Evolutionary conservation across 2,797 vertebrate species (phyloP), one percentile per base, ranked within the genome.

Genomic region (Denticeps clupeoides): DNA sequence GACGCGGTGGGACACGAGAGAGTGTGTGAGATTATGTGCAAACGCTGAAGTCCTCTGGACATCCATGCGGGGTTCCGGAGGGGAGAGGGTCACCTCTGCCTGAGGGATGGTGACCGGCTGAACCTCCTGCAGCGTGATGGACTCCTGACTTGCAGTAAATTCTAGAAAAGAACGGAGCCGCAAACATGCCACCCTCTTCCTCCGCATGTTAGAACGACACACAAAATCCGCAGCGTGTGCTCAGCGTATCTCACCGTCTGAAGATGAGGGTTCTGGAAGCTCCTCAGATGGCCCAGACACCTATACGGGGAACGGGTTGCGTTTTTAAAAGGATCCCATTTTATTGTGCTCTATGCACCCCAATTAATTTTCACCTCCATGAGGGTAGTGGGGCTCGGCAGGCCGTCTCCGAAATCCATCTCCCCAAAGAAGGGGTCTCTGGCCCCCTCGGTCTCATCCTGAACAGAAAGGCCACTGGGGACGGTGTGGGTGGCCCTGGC

Each of bases 381-480:
- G 15, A 89, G 75, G 6, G 53, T 19, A 0, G 22, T 52, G 40
- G 87, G 86, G 28, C 85, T 85, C 3, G 82, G 79, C 45, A 83
- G 48, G 8, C n/a, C 9, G 0, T 76, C n/a, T n/a, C n/a, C n/a
- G n/a, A n/a, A 71, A 18, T 64, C 45, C 82, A 93, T 86, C 48
- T 67, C 32, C 18, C 89, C 89, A 46, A 91, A 93, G 23, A 89
- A 76, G 1, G 89, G 89, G 47, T 91, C 81, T 1, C 55, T 71
- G n/a, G n/a, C n/a, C n/a, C n/a, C n/a, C n/a, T n/a, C n/a, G n/a
- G n/a, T n/a, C n/a, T n/a, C n/a, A n/a, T n/a, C n/a, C 2, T 83
- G 83, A 38, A 77, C 69, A 12, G 57, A 23, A 58, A 88, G 60
- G 37, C 49, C 58, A 28, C 85, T 78, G 1, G 82, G 81, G 13